phyloP scores from a whole-genome alignment of 2,113 vertebrate species.

The Cryptoleucopteryx plumbea region DNA sequence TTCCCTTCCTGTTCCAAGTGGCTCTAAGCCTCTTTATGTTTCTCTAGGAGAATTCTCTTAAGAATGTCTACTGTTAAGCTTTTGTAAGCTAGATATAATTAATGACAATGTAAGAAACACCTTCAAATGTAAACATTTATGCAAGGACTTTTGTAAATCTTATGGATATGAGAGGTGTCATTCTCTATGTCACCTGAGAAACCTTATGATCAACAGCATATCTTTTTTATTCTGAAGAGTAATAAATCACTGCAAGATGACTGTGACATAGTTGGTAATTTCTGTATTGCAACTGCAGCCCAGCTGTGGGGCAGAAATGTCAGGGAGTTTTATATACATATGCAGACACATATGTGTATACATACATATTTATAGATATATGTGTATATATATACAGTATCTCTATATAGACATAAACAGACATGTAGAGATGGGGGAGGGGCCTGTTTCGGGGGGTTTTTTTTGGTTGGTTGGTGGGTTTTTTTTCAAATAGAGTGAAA shows the following conservation, averaged over 20 bases:
- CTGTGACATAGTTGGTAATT: not conserved
- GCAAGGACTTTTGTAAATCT: not conserved
- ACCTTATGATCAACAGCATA: not conserved
- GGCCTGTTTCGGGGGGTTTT: not conserved
- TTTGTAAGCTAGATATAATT: not conserved
- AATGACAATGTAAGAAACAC: not conserved
- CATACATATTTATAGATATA: not conserved
- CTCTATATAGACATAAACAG: not conserved
- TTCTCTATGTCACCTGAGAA: not conserved
- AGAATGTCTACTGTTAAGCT: not conserved
- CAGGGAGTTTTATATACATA: not conserved
- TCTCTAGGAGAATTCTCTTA: not conserved
- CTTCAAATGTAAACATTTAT: not conserved
- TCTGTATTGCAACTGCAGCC: not conserved
- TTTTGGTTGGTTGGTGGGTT: accelerated
- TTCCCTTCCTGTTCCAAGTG: not conserved
- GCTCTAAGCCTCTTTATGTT: not conserved
- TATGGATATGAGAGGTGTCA: not conserved
- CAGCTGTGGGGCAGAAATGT: not conserved
- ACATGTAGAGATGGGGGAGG: too few relatives aligned
- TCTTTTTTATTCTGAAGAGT: not conserved
- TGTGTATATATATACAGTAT: too few relatives aligned
- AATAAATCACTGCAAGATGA: not conserved
- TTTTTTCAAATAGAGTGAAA: not conserved
- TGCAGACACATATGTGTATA: not conserved